Percentiles rank a stretch among this genome's conserved stretches.
phyloP scores from a whole-genome alignment of 1,140 invertebrate species.

The Nautilus pompilius region DNA sequence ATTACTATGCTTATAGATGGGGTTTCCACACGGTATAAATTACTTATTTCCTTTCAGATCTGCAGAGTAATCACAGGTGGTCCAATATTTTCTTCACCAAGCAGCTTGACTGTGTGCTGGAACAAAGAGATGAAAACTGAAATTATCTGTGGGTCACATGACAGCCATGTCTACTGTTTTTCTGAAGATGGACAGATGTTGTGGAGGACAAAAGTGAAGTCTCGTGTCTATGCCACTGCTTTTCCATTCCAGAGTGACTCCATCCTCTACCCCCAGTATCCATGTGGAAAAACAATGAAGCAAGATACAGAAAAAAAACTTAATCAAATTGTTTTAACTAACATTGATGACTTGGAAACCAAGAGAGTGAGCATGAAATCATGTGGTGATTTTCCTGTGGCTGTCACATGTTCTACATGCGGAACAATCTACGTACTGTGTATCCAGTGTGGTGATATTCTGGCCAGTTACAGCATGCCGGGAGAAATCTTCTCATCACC shows the following conservation, averaged over 20 bases:
- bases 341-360: not conserved
- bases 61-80: constrained; percentile 61
- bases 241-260: not conserved
- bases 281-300: not conserved
- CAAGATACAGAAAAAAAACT: not conserved
- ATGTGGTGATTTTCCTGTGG: not conserved
- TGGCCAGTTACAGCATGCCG: constrained; percentile 57
- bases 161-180: constrained; percentile 63
- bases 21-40: not conserved
- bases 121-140: not conserved
- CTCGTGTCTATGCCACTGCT: not conserved
- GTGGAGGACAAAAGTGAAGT: constrained; percentile 38
- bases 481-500: constrained; percentile 72
- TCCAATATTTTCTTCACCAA: constrained; percentile 67
- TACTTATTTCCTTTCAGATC: constrained; percentile 56
- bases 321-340: not conserved
- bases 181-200: constrained; percentile 35
- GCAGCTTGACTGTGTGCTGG: constrained; percentile 19
- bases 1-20: not conserved
- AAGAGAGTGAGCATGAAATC: not conserved
- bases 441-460: constrained; percentile 53
- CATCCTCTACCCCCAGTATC: not conserved
- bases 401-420: constrained; percentile 55
- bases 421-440: constrained; percentile 56
- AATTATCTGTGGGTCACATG: constrained; percentile 60